These are phyloP conservation scores for Hermatobates lingyangjiaoensis DNA, from an alignment of 1,140 invertebrate genomes.

Conservation along the genomic window DNA sequence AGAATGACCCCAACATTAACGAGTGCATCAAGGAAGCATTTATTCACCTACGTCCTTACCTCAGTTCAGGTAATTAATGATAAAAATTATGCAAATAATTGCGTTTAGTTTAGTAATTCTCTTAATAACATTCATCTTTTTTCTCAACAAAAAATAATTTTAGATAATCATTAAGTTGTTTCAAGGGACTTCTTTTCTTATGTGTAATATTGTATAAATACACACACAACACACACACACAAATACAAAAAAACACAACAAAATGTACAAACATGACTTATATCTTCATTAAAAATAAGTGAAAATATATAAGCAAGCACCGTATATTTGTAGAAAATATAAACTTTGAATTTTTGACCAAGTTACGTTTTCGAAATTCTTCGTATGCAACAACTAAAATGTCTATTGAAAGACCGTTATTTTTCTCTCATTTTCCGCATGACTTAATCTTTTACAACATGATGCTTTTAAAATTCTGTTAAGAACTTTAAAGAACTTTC, in stretches of 20 bases:
- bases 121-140: background rate
- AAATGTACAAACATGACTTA: no score
- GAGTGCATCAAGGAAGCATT: slow-evolving; percentile 43
- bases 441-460: no score
- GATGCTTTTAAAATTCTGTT: no score
- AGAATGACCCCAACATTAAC: slow-evolving; percentile 42
- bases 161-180: background rate
- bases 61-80: slow-evolving; percentile 30
- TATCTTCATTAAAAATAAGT: no score
- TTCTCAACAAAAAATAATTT: background rate
- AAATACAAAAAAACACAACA: background rate
- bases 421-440: no score
- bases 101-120: background rate
- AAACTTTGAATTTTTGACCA: no score
- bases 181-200: background rate
- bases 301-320: no score
- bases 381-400: no score
- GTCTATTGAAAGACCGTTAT: no score
- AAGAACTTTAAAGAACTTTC: no score
- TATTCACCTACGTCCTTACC: slow-evolving; percentile 46
- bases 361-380: no score
- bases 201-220: background rate
- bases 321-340: no score
- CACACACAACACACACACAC: background rate
- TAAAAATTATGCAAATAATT: background rate